Evolutionary conservation across 2,113 vertebrate genomes (phyloP).

Genomic region (Orthonyx spaldingii): DNA sequence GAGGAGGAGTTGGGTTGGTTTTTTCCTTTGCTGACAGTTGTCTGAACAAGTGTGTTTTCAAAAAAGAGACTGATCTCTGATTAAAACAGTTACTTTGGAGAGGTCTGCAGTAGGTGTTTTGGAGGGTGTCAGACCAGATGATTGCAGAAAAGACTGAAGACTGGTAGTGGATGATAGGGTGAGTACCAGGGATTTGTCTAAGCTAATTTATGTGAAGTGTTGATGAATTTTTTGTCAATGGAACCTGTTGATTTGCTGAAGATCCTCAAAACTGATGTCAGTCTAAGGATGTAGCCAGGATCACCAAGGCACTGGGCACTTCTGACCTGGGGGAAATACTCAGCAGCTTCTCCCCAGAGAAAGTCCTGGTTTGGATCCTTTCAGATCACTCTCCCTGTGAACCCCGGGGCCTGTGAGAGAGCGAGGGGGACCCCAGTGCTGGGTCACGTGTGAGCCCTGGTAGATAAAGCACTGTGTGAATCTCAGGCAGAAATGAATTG

Average conservation of each 20-base stretch:
- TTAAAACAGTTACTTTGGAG: not conserved
- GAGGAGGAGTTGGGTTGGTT: not conserved
- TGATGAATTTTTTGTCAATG: not conserved
- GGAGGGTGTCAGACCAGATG: not conserved
- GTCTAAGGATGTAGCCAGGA: not conserved
- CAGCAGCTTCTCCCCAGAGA: not conserved
- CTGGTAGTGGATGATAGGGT: not conserved
- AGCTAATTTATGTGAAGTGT: not conserved
- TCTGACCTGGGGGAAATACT: not conserved
- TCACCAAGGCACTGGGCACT: not conserved
- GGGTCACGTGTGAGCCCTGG: not conserved
- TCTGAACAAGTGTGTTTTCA: not conserved
- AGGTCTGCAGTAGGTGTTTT: not conserved
- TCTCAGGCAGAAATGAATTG: slow-evolving; percentile 43
- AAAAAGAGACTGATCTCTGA: not conserved
- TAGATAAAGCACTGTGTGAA: slow-evolving; percentile 23
- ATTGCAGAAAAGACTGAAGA: not conserved
- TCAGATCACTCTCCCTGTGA: not conserved
- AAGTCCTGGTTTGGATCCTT: not conserved
- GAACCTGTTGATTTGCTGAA: not conserved
- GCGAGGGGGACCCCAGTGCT: fast-evolving
- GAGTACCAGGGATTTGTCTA: not conserved
- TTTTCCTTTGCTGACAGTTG: not conserved
- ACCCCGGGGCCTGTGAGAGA: not conserved
- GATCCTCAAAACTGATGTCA: not conserved